Conservation (phyloP, 2,888 invertebrate genomes). For the Alloscopus bannaensis region DNA sequence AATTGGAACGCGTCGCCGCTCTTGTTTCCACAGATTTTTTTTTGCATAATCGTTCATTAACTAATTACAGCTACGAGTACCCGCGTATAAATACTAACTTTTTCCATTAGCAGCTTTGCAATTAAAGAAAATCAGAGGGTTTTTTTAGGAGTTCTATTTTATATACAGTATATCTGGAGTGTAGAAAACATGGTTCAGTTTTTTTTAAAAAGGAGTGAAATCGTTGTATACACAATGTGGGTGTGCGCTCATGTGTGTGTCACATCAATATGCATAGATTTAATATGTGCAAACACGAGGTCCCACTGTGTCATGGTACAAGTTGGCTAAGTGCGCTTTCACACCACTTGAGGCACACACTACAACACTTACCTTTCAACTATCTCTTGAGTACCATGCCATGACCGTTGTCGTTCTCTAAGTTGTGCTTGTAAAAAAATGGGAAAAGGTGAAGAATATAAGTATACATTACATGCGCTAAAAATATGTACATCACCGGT, state of each 20-base stretch:
- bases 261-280: constrained; percentile 35
- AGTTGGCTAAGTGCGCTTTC: constrained; percentile 59
- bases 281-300: constrained; percentile 43
- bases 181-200: too few species aligned
- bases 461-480: constrained; percentile 13
- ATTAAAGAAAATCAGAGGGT: too few species aligned
- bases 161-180: too few species aligned
- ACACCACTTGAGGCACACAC: constrained; percentile 62
- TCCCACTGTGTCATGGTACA: constrained; percentile 38
- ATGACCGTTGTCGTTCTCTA: constrained; percentile 45
- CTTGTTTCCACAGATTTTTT: not conserved
- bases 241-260: too few species aligned
- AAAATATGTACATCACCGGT: too few species aligned
- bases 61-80: too few species aligned
- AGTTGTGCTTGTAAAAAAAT: constrained; percentile 29
- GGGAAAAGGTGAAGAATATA: constrained; percentile 12
- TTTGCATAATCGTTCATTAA: too few species aligned
- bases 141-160: too few species aligned
- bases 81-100: too few species aligned
- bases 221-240: too few species aligned
- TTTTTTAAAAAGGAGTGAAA: too few species aligned
- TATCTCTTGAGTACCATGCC: constrained; percentile 39
- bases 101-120: too few species aligned
- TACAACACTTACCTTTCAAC: constrained; percentile 58
- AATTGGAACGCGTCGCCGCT: not conserved